Conservation (phyloP, 2,113 vertebrate species). For the Indicator indicator region DNA sequence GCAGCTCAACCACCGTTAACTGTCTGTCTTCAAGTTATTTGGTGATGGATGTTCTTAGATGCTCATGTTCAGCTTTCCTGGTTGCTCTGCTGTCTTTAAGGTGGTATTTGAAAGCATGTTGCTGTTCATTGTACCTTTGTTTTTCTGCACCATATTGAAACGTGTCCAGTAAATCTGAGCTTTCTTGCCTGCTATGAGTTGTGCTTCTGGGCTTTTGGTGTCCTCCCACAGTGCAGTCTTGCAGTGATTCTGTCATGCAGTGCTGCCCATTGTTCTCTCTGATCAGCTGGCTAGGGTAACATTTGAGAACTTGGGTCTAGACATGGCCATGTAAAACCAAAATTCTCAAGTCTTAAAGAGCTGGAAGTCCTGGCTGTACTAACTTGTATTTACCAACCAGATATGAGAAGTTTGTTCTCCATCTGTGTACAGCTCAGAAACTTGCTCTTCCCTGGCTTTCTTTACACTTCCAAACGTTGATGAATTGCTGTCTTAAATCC, state of each 20-base stretch:
- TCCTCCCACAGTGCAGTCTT: background rate
- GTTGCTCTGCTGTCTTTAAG: background rate
- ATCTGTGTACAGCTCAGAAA: background rate
- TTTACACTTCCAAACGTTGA: background rate
- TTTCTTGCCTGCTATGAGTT: background rate
- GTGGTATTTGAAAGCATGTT: background rate
- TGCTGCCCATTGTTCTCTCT: background rate
- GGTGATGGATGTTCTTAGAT: background rate
- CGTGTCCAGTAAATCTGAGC: background rate
- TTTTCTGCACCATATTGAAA: background rate
- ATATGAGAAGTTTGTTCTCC: background rate
- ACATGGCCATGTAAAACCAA: background rate
- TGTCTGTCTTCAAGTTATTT: background rate
- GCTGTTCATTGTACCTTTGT: background rate
- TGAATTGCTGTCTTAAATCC: background rate
- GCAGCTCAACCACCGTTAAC: background rate
- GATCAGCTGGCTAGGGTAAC: background rate
- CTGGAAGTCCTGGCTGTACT: background rate
- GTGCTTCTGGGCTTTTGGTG: background rate
- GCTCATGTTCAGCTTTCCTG: background rate
- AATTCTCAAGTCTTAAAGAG: background rate
- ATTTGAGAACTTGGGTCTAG: background rate
- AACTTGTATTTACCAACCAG: background rate
- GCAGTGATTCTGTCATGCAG: background rate
- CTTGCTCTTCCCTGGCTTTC: background rate